These are phyloP conservation scores for Meteorus sp. DNA, from an alignment of 1,140 invertebrate genomes.

Conservation along the genomic window DNA sequence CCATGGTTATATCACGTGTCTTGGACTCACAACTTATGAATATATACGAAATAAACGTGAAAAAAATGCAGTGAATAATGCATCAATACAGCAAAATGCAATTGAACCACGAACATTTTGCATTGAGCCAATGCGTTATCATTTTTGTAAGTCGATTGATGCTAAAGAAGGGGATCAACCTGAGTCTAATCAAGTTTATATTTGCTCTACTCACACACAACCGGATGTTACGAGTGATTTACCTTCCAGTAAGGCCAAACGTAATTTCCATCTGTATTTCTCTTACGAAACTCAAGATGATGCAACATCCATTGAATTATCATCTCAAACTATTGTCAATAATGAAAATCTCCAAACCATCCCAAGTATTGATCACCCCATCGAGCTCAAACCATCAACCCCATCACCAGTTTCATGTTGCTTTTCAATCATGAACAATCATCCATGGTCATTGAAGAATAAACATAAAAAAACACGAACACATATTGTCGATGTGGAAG, in stretches of 20 bases:
- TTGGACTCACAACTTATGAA: constrained; percentile 88
- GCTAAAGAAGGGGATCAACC: background rate
- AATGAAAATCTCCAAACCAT: background rate
- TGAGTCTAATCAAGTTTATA: constrained; percentile 37
- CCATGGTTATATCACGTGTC: constrained; percentile 82
- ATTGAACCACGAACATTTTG: constrained; percentile 32
- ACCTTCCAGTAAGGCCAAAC: constrained; percentile 24
- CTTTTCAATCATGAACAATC: constrained; percentile 45
- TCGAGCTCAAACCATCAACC: constrained; percentile 46
- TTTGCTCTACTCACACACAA: constrained; percentile 43
- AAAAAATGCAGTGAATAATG: constrained; percentile 22
- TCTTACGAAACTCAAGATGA: constrained; percentile 45
- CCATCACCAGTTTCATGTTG: constrained; percentile 55
- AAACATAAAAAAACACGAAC: constrained; percentile 29
- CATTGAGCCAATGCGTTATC: constrained; percentile 28
- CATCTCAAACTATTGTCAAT: constrained; percentile 38
- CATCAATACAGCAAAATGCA: constrained; percentile 9
- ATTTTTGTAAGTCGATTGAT: constrained; percentile 30
- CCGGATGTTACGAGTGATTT: constrained; percentile 16
- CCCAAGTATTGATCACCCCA: background rate
- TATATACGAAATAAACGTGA: constrained; percentile 72
- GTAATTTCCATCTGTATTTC: constrained; percentile 52
- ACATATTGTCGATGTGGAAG: constrained; percentile 14
- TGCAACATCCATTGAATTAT: constrained; percentile 46
- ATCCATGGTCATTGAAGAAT: constrained; percentile 4